Percentiles rank a stretch among this genome's conserved stretches.
These are phyloP conservation scores for Bufo bufo DNA, from an alignment of 2,113 vertebrate genomes.

Conservation along the genomic window DNA sequence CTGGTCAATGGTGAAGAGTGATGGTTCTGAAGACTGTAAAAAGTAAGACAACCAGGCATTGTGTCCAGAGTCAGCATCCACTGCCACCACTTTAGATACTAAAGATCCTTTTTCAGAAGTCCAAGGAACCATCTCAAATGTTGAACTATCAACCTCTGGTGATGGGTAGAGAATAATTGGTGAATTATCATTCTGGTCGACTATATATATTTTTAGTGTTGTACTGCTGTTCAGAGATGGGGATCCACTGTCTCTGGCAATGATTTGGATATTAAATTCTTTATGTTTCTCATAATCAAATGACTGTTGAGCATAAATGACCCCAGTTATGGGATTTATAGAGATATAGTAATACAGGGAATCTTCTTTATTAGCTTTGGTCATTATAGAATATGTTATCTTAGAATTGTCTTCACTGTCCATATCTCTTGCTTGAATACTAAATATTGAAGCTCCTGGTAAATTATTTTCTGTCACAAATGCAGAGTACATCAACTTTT, in stretches of 20 bases:
- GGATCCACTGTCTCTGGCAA: constrained; percentile 7
- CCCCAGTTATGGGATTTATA: constrained; percentile 3
- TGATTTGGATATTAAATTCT: not conserved
- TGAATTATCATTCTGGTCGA: constrained; percentile 18
- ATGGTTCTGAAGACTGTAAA: not conserved
- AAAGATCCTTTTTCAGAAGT: not conserved
- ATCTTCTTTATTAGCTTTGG: not conserved
- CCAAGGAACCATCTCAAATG: constrained; percentile 23
- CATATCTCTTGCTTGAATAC: not conserved
- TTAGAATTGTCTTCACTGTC: constrained; percentile 6
- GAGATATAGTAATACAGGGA: not conserved
- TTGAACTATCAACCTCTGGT: not conserved
- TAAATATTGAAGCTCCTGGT: constrained; percentile 6
- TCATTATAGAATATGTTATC: not conserved
- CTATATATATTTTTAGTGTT: constrained; percentile 8
- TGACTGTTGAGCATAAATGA: constrained; percentile 1
- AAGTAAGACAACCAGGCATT: constrained; percentile 21
- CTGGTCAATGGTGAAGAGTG: constrained; percentile 15
- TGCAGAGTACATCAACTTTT: not conserved
- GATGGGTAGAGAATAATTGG: constrained; percentile 1
- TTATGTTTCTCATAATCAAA: constrained; percentile 10
- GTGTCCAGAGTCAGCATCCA: constrained; percentile 22
- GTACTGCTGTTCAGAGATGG: constrained; percentile 19
- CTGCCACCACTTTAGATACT: constrained; percentile 26
- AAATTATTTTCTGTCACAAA: constrained; percentile 3